These are phyloP conservation scores for Todiramphus chloris DNA, from an alignment of 2,113 vertebrate genomes.

Conservation along the genomic window DNA sequence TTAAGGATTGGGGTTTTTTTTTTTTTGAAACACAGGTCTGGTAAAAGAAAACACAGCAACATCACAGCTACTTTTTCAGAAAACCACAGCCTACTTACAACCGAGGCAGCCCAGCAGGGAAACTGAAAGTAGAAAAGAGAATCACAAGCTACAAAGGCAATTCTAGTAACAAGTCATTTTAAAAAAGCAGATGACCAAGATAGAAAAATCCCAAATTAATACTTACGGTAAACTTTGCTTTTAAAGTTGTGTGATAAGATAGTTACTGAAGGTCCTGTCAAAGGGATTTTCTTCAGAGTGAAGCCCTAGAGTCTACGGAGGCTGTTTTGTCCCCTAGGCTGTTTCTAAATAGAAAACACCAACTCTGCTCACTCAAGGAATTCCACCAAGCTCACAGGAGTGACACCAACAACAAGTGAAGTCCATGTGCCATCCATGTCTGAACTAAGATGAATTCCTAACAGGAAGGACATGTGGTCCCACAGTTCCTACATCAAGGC, in stretches of 20 bases:
- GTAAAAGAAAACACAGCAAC: conserved; percentile 1
- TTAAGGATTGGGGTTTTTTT: background rate
- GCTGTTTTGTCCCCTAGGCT: background rate
- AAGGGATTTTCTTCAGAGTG: conserved; percentile 58
- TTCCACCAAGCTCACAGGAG: background rate
- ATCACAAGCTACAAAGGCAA: conserved; percentile 36
- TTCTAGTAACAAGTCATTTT: conserved; percentile 51
- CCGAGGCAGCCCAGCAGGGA: conserved; percentile 30
- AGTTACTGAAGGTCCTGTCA: conserved; percentile 36
- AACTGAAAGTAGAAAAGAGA: conserved; percentile 52
- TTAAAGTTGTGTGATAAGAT: conserved; percentile 25
- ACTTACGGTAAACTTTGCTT: conserved; percentile 58
- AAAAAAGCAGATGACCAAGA: conserved; percentile 48
- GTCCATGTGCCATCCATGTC: background rate
- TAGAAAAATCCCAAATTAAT: conserved; percentile 49
- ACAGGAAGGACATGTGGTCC: background rate
- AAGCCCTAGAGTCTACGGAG: background rate
- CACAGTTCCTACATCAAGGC: background rate
- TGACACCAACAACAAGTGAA: background rate
- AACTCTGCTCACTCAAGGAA: background rate
- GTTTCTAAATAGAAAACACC: background rate
- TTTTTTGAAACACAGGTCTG: background rate
- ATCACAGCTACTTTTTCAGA: conserved; percentile 44
- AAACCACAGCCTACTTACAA: conserved; percentile 43
- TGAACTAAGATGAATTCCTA: background rate